Conservation (phyloP, 2,797 vertebrate species). For the Sebastes jordani region DNA sequence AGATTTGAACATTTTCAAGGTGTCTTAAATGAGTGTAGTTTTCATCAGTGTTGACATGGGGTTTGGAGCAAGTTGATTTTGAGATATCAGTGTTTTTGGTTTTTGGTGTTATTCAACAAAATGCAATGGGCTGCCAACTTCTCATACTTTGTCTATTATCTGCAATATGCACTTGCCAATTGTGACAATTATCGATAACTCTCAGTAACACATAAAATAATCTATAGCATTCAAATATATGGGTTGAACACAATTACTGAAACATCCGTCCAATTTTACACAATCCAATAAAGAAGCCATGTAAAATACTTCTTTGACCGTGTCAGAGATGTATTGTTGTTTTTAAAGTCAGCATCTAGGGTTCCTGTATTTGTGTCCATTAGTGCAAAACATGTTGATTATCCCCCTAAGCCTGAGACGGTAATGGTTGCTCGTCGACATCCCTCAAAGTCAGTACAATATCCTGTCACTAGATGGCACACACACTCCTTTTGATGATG, state of each 20-base stretch:
- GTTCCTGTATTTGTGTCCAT: not conserved
- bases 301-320: not conserved
- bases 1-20: not conserved
- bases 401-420: not conserved
- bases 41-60: not conserved
- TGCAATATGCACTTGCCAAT: not conserved
- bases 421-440: not conserved
- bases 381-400: not conserved
- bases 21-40: not conserved
- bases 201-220: not conserved
- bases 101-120: not conserved
- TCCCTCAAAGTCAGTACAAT: not conserved
- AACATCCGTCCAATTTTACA: not conserved
- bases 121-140: not conserved
- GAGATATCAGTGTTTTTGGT: not conserved
- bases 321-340: not conserved
- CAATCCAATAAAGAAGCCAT: not conserved
- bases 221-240: too few relatives aligned
- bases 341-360: not conserved
- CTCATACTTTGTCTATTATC: not conserved
- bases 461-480: conserved; percentile 61
- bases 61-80: not conserved
- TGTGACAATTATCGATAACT: too few relatives aligned
- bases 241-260: not conserved
- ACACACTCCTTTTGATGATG: not conserved